Percentiles rank a stretch among this genome's conserved stretches.
phyloP scores from a whole-genome alignment of 2,113 vertebrate genomes.

The Salvelinus alpinus region DNA sequence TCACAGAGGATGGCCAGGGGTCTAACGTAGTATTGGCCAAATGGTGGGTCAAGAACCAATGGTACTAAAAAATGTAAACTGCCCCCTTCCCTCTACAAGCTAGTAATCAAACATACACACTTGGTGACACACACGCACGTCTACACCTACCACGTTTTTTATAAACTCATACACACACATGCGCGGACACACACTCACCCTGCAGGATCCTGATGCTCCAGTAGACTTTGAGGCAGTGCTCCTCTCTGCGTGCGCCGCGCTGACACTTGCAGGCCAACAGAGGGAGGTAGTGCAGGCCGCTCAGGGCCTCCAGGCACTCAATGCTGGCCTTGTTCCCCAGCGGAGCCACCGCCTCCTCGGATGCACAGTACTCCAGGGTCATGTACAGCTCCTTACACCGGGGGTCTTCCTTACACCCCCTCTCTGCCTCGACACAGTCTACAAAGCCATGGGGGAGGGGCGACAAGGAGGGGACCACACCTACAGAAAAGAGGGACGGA shows the following conservation, averaged over 20 bases:
- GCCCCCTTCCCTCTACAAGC: no score
- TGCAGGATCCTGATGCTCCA: constrained; percentile 84
- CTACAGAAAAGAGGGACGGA: constrained; percentile 23
- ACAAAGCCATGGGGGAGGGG: constrained; percentile 29
- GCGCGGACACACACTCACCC: constrained; percentile 55
- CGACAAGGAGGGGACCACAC: constrained; percentile 19
- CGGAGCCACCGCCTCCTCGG: constrained; percentile 51
- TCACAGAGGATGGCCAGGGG: no score
- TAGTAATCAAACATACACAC: constrained; percentile 10
- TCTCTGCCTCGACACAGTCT: constrained; percentile 81
- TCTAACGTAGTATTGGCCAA: no score
- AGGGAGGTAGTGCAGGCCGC: constrained; percentile 71
- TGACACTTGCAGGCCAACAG: constrained; percentile 86
- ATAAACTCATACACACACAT: background rate
- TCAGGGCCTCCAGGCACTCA: constrained; percentile 80
- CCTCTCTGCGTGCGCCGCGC: constrained; percentile 83
- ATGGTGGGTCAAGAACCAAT: no score
- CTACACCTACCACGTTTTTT: background rate
- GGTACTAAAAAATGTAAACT: no score
- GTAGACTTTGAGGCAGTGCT: constrained; percentile 85
- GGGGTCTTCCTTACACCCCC: constrained; percentile 71
- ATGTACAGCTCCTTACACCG: constrained; percentile 79
- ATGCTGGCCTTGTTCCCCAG: constrained; percentile 61
- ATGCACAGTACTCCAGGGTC: constrained; percentile 78
- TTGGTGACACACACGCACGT: constrained; percentile 27